Percentiles rank a stretch among this genome's conserved stretches.
Evolutionary conservation across 2,888 invertebrate species (phyloP).

Genomic region (Agrypnus murinus): DNA sequence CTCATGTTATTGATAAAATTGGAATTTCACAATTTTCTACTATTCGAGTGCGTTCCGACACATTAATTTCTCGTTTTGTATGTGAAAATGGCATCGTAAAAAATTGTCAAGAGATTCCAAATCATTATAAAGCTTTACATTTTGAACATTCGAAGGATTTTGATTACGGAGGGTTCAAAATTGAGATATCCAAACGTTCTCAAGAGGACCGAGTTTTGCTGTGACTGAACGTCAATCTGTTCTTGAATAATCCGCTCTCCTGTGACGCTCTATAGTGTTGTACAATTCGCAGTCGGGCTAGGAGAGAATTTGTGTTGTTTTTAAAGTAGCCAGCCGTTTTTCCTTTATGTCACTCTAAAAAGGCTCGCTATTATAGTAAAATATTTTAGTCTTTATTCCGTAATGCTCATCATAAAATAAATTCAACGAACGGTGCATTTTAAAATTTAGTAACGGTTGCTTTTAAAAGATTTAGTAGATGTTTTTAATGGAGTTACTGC

Average conservation of each 20-base stretch:
- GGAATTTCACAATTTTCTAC: too few relatives aligned
- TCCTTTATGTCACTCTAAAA: conserved; percentile 1
- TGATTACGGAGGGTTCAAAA: neutral
- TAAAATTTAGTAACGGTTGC: neutral
- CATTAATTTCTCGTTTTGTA: too few relatives aligned
- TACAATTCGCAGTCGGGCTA: conserved; percentile 1
- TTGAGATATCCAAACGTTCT: conserved; percentile 9
- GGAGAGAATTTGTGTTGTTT: neutral
- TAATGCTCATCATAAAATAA: neutral
- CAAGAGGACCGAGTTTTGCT: neutral
- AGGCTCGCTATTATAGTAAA: neutral
- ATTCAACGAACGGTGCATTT: conserved; percentile 4
- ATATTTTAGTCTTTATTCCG: neutral
- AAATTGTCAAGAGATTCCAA: too few relatives aligned
- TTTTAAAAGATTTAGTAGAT: neutral
- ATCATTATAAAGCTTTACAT: too few relatives aligned
- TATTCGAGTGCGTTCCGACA: too few relatives aligned
- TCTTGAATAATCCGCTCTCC: conserved; percentile 11
- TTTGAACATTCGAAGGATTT: neutral
- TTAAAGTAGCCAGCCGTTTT: neutral
- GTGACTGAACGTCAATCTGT: conserved; percentile 25
- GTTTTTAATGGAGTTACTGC: neutral
- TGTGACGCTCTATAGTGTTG: conserved; percentile 3
- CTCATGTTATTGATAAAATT: too few relatives aligned
- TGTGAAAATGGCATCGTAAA: too few relatives aligned